These are phyloP conservation scores for Neotoxoptera formosana DNA, from an alignment of 1,140 invertebrate species.

Conservation along the genomic window DNA sequence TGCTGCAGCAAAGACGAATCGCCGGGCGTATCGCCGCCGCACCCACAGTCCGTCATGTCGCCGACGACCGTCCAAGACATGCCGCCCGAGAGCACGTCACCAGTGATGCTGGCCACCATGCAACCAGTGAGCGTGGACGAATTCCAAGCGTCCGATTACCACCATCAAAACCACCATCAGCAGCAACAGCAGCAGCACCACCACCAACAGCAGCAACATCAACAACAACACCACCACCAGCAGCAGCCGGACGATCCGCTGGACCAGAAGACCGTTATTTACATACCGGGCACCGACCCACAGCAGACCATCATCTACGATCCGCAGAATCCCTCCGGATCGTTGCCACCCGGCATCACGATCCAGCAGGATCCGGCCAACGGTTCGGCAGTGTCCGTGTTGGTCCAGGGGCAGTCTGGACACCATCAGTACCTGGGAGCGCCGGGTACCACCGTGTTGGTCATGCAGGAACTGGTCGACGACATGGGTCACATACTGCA, in stretches of 20 bases:
- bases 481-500: slow-evolving; percentile 60
- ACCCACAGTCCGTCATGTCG: slow-evolving; percentile 53
- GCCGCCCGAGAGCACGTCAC: slow-evolving; percentile 58
- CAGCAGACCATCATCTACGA: slow-evolving; percentile 60
- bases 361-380: slow-evolving; percentile 54
- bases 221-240: neutral
- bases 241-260: slow-evolving; percentile 58
- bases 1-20: neutral
- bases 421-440: slow-evolving; percentile 60
- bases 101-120: slow-evolving; percentile 61
- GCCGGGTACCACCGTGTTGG: slow-evolving; percentile 61
- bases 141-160: slow-evolving; percentile 59
- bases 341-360: slow-evolving; percentile 47
- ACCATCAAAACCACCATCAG: slow-evolving; percentile 50
- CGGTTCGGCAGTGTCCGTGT: slow-evolving; percentile 60
- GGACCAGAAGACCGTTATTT: slow-evolving; percentile 59
- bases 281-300: slow-evolving; percentile 56
- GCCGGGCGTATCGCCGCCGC: slow-evolving; percentile 56
- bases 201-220: slow-evolving; percentile 24
- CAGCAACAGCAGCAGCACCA: slow-evolving; percentile 13
- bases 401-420: slow-evolving; percentile 59
- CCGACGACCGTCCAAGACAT: slow-evolving; percentile 58
- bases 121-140: slow-evolving; percentile 61
- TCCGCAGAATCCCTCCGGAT: slow-evolving; percentile 40
- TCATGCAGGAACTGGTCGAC: slow-evolving; percentile 62